These are phyloP conservation scores for Alauda arvensis DNA, from an alignment of 2,797 vertebrate genomes.

Conservation along the genomic window DNA sequence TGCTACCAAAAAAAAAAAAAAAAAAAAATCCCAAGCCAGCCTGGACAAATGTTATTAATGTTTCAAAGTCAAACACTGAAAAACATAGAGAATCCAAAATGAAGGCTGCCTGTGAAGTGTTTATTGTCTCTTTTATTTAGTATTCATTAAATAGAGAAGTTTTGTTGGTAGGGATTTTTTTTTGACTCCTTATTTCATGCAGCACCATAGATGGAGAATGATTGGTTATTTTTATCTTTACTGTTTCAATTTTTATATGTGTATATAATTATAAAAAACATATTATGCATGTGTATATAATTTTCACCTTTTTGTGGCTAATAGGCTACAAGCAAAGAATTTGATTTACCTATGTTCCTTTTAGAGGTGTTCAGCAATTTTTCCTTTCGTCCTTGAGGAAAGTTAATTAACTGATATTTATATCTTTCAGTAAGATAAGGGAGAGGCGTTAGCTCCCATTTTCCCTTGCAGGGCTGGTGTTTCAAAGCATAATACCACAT, in stretches of 20 bases:
- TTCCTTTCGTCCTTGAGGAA: neutral
- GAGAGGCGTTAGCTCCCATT: neutral
- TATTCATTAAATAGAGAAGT: neutral
- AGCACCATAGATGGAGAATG: neutral
- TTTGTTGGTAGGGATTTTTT: neutral
- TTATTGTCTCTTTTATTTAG: neutral
- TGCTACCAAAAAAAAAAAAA: neutral
- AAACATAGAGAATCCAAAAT: neutral
- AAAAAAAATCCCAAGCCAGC: neutral
- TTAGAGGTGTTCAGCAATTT: neutral
- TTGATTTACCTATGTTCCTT: neutral
- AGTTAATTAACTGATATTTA: slow-evolving; percentile 29
- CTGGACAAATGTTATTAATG: neutral
- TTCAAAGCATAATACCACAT: neutral
- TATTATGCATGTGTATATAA: neutral
- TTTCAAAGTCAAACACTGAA: slow-evolving; percentile 14
- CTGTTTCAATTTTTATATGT: neutral
- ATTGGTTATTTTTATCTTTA: neutral
- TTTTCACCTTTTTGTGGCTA: neutral
- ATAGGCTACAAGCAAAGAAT: neutral
- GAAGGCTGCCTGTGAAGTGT: neutral
- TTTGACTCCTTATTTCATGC: neutral
- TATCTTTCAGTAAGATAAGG: neutral
- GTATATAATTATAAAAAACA: neutral
- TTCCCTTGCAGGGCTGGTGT: neutral